Evolutionary conservation across 2,797 vertebrate species (phyloP).

Genomic region (Arrhamphus sclerolepis): DNA sequence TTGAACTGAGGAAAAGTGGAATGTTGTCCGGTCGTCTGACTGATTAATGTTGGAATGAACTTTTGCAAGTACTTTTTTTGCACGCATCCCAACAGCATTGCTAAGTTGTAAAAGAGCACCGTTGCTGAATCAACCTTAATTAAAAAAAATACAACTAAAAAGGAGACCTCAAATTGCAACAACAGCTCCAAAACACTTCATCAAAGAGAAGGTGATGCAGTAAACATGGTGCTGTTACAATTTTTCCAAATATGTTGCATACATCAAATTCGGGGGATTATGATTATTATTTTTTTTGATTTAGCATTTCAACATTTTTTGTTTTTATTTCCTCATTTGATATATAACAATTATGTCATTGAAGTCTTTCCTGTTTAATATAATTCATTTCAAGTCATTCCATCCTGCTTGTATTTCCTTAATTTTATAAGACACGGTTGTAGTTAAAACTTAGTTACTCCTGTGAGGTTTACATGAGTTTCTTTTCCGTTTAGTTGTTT

Average conservation of each 20-base stretch:
- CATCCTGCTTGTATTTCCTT: background rate
- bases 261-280: too few species aligned
- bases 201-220: constrained; percentile 5
- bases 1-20: too few species aligned
- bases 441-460: constrained; percentile 50
- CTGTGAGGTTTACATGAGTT: constrained; percentile 4
- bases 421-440: background rate
- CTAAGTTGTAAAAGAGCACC: background rate
- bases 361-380: background rate
- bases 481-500: background rate
- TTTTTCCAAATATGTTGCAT: too few species aligned
- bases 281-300: too few species aligned
- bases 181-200: background rate
- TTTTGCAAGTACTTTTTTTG: too few species aligned
- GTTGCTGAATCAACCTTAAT: background rate
- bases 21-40: too few species aligned
- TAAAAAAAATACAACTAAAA: constrained; percentile 6
- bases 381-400: background rate
- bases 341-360: too few species aligned
- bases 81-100: too few species aligned
- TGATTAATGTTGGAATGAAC: too few species aligned
- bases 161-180: background rate
- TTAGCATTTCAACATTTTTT: too few species aligned
- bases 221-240: background rate
- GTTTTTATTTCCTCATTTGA: too few species aligned